These are phyloP conservation scores for Epinephelus fuscoguttatus DNA, from an alignment of 2,113 vertebrate species.

Conservation along the genomic window DNA sequence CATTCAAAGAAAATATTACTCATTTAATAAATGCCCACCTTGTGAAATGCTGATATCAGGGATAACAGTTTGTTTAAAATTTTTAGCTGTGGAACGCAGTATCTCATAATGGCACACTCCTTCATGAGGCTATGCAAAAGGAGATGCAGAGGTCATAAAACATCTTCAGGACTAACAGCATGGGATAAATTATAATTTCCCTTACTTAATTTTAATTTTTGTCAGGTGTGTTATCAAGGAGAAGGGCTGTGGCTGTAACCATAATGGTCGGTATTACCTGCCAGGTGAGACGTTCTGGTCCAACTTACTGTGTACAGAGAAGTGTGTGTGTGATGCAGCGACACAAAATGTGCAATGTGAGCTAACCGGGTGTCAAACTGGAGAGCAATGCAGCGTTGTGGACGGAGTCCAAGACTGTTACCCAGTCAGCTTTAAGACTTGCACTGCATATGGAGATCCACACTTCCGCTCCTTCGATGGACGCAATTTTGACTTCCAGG, in stretches of 20 bases:
- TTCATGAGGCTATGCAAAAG: background rate
- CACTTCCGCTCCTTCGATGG: slow-evolving; percentile 26
- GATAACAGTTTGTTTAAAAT: no score
- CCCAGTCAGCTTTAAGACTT: slow-evolving; percentile 9
- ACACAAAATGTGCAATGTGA: slow-evolving; percentile 27
- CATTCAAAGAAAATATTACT: background rate
- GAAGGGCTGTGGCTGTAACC: slow-evolving; percentile 38
- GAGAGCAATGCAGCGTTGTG: slow-evolving; percentile 8
- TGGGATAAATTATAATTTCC: background rate
- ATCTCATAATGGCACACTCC: no score
- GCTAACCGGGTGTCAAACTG: background rate
- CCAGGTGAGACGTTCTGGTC: slow-evolving; percentile 30
- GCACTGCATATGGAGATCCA: slow-evolving; percentile 18
- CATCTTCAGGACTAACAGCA: background rate
- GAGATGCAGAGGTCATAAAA: background rate
- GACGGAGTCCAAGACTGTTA: slow-evolving; percentile 35
- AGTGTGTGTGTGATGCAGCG: slow-evolving; percentile 16
- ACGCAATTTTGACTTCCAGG: slow-evolving; percentile 38
- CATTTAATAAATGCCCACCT: background rate
- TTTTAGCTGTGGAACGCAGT: no score
- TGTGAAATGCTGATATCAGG: no score
- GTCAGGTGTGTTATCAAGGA: slow-evolving; percentile 38
- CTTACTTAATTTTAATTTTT: background rate
- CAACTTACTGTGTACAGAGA: slow-evolving; percentile 3
- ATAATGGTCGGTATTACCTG: background rate